Conservation (phyloP, 2,888 invertebrate genomes). For the Notocelia uddmanniana region DNA sequence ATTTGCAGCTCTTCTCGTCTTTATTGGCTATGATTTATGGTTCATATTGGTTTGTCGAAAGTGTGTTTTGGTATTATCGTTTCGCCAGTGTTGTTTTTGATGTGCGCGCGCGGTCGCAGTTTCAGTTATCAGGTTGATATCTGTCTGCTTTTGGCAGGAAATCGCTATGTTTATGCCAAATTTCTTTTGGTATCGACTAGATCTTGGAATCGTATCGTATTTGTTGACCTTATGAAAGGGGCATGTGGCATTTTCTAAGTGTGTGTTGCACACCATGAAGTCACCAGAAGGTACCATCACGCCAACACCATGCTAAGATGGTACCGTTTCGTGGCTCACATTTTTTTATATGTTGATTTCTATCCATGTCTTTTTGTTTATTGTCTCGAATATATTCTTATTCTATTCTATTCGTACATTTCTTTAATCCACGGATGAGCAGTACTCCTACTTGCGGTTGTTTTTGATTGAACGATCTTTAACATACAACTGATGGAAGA, state of each 20-base stretch:
- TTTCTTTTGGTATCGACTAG: constrained; percentile 26
- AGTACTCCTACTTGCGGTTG: no score
- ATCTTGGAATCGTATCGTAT: constrained; percentile 17
- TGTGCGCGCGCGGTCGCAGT: constrained; percentile 24
- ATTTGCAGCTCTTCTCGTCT: constrained; percentile 3
- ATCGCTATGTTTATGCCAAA: constrained; percentile 43
- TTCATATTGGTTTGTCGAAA: neutral
- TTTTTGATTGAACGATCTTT: no score
- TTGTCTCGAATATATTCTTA: no score
- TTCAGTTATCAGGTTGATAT: constrained; percentile 39
- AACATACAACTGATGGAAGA: no score
- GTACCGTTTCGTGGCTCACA: no score
- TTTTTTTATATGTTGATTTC: no score
- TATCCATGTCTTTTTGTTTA: no score
- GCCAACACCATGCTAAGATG: no score
- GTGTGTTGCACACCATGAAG: no score
- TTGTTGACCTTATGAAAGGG: constrained; percentile 4
- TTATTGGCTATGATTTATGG: neutral
- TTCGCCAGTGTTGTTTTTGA: constrained; percentile 28
- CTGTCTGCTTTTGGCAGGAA: constrained; percentile 40
- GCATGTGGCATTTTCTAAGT: neutral
- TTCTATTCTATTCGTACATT: no score
- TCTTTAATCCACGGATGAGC: no score
- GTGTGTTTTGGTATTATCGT: constrained; percentile 5
- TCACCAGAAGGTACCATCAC: no score